A percentile compares a stretch with the other conserved stretches of the same genome.
phyloP scores from a whole-genome alignment of 2,113 vertebrate species.

The Antidorcas marsupialis region DNA sequence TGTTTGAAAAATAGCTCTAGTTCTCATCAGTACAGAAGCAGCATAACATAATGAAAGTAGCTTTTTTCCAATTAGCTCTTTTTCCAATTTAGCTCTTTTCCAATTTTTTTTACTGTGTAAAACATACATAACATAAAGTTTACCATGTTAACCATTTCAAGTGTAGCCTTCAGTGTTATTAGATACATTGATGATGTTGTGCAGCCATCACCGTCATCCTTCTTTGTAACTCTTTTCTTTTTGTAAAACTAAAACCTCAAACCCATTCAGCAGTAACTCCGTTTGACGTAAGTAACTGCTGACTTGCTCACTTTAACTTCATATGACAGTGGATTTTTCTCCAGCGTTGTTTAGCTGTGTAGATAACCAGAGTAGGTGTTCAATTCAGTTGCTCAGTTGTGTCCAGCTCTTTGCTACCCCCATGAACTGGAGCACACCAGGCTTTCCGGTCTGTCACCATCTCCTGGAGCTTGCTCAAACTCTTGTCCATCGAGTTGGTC shows the following conservation, averaged over 20 bases:
- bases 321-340: background rate
- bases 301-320: background rate
- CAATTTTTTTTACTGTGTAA: background rate
- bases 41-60: background rate
- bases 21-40: background rate
- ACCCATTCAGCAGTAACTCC: background rate
- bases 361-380: background rate
- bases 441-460: background rate
- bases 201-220: no score
- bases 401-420: background rate
- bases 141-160: background rate
- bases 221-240: background rate
- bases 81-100: background rate
- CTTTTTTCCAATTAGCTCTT: background rate
- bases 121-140: background rate
- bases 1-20: background rate
- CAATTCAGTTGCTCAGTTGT: background rate
- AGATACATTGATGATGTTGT: background rate
- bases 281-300: background rate
- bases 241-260: background rate
- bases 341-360: background rate
- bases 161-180: background rate
- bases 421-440: background rate
- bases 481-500: background rate
- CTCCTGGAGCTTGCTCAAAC: background rate